Evolutionary conservation across 37 sponge, comb jelly and placozoan species (phyloP), one percentile per base, ranked within the genome.

Genomic region (Chondrosia reniformis): DNA sequence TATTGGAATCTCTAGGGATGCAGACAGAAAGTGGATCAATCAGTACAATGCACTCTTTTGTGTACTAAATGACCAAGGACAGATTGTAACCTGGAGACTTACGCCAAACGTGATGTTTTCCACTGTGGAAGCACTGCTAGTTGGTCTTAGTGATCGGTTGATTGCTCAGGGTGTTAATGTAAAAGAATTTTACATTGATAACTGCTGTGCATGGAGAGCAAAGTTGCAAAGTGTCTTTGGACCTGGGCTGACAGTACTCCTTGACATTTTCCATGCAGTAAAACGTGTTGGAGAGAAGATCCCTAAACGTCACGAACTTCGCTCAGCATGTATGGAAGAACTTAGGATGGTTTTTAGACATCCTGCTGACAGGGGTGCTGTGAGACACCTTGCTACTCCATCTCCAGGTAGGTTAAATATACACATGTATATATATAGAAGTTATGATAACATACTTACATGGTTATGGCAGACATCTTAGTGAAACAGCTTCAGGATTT

Each of bases 241-340:
- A 7, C 38, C 44, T 55, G 27, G 71, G 5, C 30, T 72, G 24
- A 71, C 0, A 1, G 79, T 84, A 28, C 31, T 34, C 8, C 57
- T 84, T 3, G 79, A 84, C 46, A 30, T 84, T 12, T 84, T 84
- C 46, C 84, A 84, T 78, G 84, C 79, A 30, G 79, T 84, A 27
- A 43, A 84, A 28, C 44, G 84, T 32, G 30, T 84, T 9, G 38
- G 57, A 39, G 21, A 40, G 15, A 77, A 78, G 27, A 77, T 78
- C 19, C 79, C 84, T 13, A 78, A 78, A 42, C 36, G 56, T 30
- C 84, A 84, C 77, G 52, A 45, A 38, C 28, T 67, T 0, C 46
- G 37, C 0, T 12, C 8, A 19, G 49, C 36, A 1, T 84, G 84
- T 54, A 84, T 84, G 57, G 64, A 30, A 30, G 84, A 78, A 36